A percentile compares a stretch with the other conserved stretches of the same genome.
These are phyloP conservation scores for Scomber japonicus DNA, from an alignment of 2,113 vertebrate genomes.

Conservation along the genomic window DNA sequence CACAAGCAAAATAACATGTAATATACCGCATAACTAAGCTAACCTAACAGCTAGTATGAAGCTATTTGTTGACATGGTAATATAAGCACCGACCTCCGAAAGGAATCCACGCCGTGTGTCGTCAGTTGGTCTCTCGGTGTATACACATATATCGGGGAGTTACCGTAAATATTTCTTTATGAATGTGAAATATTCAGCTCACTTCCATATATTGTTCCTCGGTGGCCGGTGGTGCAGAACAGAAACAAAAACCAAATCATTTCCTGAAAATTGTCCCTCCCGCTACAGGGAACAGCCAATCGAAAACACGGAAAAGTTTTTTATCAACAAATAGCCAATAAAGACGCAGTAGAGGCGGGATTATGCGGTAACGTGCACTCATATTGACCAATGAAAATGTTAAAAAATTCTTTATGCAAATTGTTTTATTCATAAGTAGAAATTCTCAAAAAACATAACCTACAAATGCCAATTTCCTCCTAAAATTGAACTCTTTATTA, in stretches of 20 bases:
- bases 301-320: neutral
- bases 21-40: constrained; percentile 28
- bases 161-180: neutral
- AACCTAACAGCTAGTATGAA: neutral
- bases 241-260: neutral
- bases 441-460: no score
- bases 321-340: constrained; percentile 19
- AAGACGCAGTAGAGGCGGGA: neutral
- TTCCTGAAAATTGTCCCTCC: constrained; percentile 61
- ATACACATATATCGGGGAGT: neutral
- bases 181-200: no score
- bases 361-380: rapidly evolving
- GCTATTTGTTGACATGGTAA: neutral
- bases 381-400: neutral
- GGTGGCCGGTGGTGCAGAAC: rapidly evolving
- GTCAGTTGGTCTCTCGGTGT: neutral
- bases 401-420: no score
- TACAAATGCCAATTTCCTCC: no score
- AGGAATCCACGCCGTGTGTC: neutral
- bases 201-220: rapidly evolving
- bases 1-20: neutral
- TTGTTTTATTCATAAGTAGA: no score
- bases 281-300: constrained; percentile 52
- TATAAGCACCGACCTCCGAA: neutral
- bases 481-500: no score